phyloP scores from a whole-genome alignment of 2,113 vertebrate species.

The Nothocercus julius region DNA sequence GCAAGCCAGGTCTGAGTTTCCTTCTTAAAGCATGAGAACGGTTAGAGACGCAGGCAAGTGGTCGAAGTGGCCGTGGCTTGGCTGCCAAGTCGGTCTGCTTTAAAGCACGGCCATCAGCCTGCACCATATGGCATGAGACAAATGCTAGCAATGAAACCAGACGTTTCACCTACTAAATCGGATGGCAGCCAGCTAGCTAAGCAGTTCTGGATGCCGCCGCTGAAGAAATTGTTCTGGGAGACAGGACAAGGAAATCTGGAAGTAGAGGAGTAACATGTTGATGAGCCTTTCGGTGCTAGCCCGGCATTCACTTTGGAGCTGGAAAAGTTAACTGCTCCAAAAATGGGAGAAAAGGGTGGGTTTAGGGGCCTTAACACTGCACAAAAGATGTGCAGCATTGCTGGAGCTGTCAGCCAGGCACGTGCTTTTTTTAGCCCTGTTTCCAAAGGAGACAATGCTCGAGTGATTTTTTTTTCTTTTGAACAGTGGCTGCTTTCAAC shows the following conservation, averaged over 20 bases:
- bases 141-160: not conserved
- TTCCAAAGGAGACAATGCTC: slow-evolving; percentile 24
- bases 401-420: not conserved
- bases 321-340: not conserved
- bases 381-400: not conserved
- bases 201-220: not conserved
- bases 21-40: not conserved
- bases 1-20: not conserved
- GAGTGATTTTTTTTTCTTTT: not conserved
- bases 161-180: not conserved
- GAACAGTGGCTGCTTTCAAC: not conserved
- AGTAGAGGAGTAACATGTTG: not conserved
- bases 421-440: not conserved
- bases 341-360: not conserved
- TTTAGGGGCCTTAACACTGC: not conserved
- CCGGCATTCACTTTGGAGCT: not conserved
- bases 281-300: not conserved
- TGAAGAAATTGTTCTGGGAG: not conserved
- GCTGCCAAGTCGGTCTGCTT: not conserved
- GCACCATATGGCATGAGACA: not conserved
- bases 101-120: not conserved
- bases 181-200: not conserved
- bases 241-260: not conserved
- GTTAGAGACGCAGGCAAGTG: not conserved
- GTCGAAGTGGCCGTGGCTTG: not conserved